A percentile compares a stretch with the other conserved stretches of the same genome.
Evolutionary conservation across 2,797 vertebrate genomes (phyloP).

Genomic region (Acomys russatus): DNA sequence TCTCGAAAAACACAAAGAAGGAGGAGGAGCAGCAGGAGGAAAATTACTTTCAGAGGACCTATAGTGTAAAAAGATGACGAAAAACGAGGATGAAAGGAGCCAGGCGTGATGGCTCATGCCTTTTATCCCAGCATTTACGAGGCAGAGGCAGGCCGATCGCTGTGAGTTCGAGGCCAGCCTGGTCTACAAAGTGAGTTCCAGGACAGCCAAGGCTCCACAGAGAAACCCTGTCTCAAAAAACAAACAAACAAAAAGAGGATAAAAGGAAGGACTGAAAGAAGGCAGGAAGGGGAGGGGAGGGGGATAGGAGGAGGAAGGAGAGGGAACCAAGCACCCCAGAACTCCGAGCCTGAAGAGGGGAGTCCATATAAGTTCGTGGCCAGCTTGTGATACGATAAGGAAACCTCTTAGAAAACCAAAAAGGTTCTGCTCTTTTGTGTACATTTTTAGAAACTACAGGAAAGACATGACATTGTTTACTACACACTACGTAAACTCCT

Average conservation of each 20-base stretch:
- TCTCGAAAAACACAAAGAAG: no score
- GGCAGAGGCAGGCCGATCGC: no score
- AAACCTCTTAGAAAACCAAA: not conserved
- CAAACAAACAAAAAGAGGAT: not conserved
- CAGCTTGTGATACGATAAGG: not conserved
- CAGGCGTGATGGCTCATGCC: no score
- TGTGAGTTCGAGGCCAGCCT: no score
- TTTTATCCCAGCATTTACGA: no score
- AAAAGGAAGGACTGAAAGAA: no score
- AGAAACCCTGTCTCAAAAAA: no score
- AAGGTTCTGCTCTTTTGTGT: not conserved
- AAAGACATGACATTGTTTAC: not conserved
- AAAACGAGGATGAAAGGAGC: not conserved
- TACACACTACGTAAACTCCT: not conserved
- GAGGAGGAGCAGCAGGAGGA: no score
- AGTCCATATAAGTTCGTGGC: not conserved
- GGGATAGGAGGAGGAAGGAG: not conserved
- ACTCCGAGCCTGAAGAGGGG: not conserved
- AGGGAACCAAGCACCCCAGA: not conserved
- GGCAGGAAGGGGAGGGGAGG: rapidly evolving
- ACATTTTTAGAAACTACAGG: conserved; percentile 5
- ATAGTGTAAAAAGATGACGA: not conserved
- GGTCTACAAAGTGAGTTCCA: no score
- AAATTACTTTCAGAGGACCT: not conserved
- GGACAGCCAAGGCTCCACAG: no score